phyloP scores from a whole-genome alignment of 2,113 vertebrate species.

The Marmota monax region DNA sequence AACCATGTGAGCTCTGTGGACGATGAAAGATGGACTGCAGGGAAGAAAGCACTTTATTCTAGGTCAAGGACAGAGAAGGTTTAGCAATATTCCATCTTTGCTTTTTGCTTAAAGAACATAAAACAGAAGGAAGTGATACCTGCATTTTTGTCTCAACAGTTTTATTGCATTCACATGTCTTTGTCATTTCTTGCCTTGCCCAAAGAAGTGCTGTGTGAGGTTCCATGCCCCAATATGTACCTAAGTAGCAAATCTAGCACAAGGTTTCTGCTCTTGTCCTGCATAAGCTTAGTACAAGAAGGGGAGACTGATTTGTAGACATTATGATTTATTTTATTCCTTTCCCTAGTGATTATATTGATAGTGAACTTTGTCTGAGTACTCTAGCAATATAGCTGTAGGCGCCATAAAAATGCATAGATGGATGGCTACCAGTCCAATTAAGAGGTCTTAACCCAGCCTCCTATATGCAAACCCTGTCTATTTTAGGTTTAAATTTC shows the following conservation, averaged over 20 bases:
- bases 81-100: background rate
- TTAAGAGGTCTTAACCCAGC: slow-evolving; percentile 66
- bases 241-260: background rate
- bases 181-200: background rate
- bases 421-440: slow-evolving; percentile 57
- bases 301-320: background rate
- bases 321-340: slow-evolving; percentile 69
- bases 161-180: background rate
- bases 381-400: slow-evolving; percentile 27
- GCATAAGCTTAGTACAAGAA: background rate
- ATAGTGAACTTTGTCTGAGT: slow-evolving; percentile 69
- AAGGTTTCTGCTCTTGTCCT: background rate
- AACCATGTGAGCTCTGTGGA: background rate
- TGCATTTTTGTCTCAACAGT: background rate
- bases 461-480: background rate
- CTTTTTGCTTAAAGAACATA: background rate
- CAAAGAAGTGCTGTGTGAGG: background rate
- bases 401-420: slow-evolving; percentile 65
- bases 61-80: background rate
- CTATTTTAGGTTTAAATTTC: slow-evolving; percentile 85
- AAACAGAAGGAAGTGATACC: background rate
- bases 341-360: slow-evolving; percentile 70
- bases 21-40: background rate
- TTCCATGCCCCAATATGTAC: background rate
- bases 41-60: background rate